A percentile compares a stretch with the other conserved stretches of the same genome.
Evolutionary conservation across 2,888 invertebrate genomes (phyloP).

Genomic region (Eupithecia pulchellata): DNA sequence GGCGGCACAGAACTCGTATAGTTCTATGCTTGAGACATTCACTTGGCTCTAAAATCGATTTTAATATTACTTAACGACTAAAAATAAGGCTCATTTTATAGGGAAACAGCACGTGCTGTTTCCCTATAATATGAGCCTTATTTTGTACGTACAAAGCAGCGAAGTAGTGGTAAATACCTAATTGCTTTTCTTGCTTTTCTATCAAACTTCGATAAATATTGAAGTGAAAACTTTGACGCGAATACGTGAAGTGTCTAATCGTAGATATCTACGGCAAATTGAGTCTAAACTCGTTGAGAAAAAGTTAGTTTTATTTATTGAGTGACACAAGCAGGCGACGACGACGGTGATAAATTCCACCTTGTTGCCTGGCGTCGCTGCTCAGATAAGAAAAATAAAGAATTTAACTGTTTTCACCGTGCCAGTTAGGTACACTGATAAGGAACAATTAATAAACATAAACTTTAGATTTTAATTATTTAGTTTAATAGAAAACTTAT

Average conservation of each 20-base stretch:
- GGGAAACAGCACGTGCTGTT: background rate
- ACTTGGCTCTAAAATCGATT: conserved; percentile 6
- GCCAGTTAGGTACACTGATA: conserved; percentile 31
- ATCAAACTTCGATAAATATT: background rate
- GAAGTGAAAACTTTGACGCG: background rate
- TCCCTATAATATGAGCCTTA: background rate
- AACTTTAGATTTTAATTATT: background rate
- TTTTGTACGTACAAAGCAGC: background rate
- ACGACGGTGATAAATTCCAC: conserved; percentile 63
- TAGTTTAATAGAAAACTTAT: background rate
- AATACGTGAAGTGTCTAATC: background rate
- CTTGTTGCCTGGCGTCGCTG: conserved; percentile 49
- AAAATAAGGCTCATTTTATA: background rate
- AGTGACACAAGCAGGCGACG: conserved; percentile 37
- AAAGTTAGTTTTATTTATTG: conserved; percentile 7
- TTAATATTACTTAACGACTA: too few species aligned
- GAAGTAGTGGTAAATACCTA: background rate
- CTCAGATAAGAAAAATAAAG: conserved; percentile 59
- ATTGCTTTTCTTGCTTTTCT: too few species aligned
- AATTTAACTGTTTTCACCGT: conserved; percentile 45
- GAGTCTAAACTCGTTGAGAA: background rate
- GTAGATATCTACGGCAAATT: background rate
- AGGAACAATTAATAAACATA: conserved; percentile 25
- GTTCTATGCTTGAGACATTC: background rate
- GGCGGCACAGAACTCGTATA: conserved; percentile 30